Conservation (phyloP, 2,797 vertebrate genomes). For the Urophycis tenuis region DNA sequence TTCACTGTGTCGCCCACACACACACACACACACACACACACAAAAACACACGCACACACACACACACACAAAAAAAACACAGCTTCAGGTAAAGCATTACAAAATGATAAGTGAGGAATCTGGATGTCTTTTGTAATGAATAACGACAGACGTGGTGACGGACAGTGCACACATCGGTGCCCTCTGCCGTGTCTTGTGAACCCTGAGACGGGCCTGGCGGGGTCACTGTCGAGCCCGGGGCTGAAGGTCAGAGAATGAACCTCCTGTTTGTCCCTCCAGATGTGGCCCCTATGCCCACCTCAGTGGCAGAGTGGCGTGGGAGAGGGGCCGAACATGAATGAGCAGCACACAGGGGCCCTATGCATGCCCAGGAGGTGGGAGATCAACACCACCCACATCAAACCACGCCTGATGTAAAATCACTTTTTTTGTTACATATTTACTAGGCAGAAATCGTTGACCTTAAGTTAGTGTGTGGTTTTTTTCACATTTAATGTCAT, state of each 20-base stretch:
- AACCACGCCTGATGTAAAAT: background rate
- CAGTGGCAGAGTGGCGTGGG: conserved; percentile 31
- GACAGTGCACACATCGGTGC: conserved; percentile 47
- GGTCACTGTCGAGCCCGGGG: conserved; percentile 42
- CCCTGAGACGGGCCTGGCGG: conserved; percentile 39
- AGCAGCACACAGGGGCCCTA: background rate
- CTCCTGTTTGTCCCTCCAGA: conserved; percentile 8
- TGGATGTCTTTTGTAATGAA: conserved; percentile 56
- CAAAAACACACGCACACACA: background rate
- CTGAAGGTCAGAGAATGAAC: conserved; percentile 51
- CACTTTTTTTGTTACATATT: background rate
- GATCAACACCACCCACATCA: background rate
- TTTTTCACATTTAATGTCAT: background rate
- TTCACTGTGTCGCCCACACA: conserved; percentile 64
- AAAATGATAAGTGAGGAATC: conserved; percentile 28
- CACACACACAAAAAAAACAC: conserved; percentile 4
- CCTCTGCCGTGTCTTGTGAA: conserved; percentile 20
- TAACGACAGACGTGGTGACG: conserved; percentile 46
- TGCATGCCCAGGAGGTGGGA: background rate
- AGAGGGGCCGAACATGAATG: background rate
- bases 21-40: background rate
- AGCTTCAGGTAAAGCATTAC: conserved; percentile 26
- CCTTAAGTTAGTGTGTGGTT: background rate
- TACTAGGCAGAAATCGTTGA: background rate
- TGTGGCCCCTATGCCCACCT: conserved; percentile 36